Percentiles rank a stretch among this genome's conserved stretches.
These are phyloP conservation scores for Rhinopithecus roxellana DNA, from an alignment of 2,113 vertebrate species.

Conservation along the genomic window DNA sequence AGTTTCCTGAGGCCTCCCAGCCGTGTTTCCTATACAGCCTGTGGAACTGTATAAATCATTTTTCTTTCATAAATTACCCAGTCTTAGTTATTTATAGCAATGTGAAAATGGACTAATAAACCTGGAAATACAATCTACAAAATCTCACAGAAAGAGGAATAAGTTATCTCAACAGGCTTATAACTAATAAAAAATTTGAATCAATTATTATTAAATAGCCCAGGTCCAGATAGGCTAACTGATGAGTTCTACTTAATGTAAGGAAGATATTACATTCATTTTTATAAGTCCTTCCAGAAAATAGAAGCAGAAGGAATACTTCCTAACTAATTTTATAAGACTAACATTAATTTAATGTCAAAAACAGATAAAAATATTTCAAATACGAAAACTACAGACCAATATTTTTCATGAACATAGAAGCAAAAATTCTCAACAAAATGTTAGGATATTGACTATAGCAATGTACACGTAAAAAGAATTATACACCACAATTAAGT, in stretches of 20 bases:
- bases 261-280: neutral
- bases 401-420: neutral
- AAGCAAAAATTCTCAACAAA: neutral
- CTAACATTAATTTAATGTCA: neutral
- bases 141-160: neutral
- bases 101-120: neutral
- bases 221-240: neutral
- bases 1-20: too few relatives aligned
- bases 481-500: neutral
- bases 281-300: neutral
- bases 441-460: neutral
- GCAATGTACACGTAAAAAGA: neutral
- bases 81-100: too few relatives aligned
- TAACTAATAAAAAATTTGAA: neutral
- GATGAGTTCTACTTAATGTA: neutral
- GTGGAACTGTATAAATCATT: too few relatives aligned
- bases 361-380: neutral
- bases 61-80: too few relatives aligned
- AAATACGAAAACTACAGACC: neutral
- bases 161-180: neutral
- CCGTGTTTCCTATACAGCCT: too few relatives aligned
- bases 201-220: neutral
- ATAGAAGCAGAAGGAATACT: neutral
- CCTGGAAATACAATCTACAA: neutral
- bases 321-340: neutral